Conservation (phyloP, 2,113 vertebrate genomes). For the Melospiza georgiana region DNA sequence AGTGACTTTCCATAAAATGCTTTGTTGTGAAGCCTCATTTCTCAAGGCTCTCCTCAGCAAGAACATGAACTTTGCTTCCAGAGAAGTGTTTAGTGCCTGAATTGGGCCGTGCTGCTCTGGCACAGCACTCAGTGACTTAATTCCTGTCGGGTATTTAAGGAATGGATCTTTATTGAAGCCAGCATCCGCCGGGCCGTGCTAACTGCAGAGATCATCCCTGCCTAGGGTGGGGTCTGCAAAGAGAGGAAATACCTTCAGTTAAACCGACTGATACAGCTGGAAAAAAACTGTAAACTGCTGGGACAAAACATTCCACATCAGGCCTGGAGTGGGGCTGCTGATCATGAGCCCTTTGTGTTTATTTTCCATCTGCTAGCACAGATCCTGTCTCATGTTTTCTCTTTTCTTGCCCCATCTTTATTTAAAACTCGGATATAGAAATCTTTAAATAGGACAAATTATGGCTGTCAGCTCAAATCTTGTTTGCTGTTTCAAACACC, state of each 20-base stretch:
- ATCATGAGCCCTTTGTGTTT: background rate
- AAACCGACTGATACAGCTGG: slow-evolving; percentile 1
- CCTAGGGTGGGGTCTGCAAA: background rate
- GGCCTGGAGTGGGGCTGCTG: background rate
- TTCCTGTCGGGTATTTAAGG: background rate
- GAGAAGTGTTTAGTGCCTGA: background rate
- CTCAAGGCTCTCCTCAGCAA: background rate
- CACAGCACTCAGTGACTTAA: background rate
- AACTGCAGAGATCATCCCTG: background rate
- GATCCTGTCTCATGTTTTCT: background rate
- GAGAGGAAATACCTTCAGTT: slow-evolving; percentile 22
- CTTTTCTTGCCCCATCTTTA: background rate
- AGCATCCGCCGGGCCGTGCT: background rate
- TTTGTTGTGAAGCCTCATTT: background rate
- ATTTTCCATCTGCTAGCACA: background rate
- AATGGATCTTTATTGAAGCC: background rate
- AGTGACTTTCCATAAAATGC: background rate
- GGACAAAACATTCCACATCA: background rate
- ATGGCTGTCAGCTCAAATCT: background rate
- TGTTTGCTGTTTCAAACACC: background rate
- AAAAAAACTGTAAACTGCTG: background rate
- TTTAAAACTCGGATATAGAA: background rate
- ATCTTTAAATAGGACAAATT: background rate
- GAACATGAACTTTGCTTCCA: background rate
- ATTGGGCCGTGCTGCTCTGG: background rate